Conservation (phyloP, 2,888 invertebrate genomes). For the Dasysyrphus tricinctus region DNA sequence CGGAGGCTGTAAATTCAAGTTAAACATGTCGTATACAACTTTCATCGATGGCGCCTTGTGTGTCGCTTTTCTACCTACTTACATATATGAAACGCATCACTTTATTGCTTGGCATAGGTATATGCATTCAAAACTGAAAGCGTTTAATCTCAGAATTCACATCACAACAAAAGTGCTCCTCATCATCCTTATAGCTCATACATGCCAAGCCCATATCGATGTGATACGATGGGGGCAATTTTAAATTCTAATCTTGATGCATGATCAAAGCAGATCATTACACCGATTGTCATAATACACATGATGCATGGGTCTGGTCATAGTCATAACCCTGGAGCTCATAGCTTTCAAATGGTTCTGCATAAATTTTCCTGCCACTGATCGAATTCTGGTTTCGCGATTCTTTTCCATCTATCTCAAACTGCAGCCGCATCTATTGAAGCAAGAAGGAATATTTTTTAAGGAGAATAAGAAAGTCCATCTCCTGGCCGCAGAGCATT, state of each 20-base stretch:
- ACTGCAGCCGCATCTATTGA: not conserved
- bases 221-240: conserved; percentile 30
- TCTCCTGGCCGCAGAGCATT: conserved; percentile 47
- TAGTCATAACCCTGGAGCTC: conserved; percentile 51
- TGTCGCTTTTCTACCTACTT: conserved; percentile 54
- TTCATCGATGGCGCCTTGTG: conserved; percentile 68
- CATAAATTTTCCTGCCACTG: conserved; percentile 73
- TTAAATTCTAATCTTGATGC: conserved; percentile 60
- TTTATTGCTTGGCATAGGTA: conserved; percentile 12
- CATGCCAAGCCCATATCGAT: conserved; percentile 59
- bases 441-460: not conserved
- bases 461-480: conserved; percentile 48
- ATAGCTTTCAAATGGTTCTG: conserved; percentile 54
- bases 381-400: conserved; percentile 60
- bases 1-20: not conserved
- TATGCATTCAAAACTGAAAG: conserved; percentile 50
- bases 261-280: conserved; percentile 74
- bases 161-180: not conserved
- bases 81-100: not conserved
- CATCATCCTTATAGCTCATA: not conserved
- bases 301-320: conserved; percentile 66
- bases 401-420: conserved; percentile 5
- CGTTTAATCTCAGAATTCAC: conserved; percentile 49
- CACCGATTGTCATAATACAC: conserved; percentile 72
- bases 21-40: conserved; percentile 45